phyloP scores from a whole-genome alignment of 2,888 invertebrate species.

The Drosophila leonis region DNA sequence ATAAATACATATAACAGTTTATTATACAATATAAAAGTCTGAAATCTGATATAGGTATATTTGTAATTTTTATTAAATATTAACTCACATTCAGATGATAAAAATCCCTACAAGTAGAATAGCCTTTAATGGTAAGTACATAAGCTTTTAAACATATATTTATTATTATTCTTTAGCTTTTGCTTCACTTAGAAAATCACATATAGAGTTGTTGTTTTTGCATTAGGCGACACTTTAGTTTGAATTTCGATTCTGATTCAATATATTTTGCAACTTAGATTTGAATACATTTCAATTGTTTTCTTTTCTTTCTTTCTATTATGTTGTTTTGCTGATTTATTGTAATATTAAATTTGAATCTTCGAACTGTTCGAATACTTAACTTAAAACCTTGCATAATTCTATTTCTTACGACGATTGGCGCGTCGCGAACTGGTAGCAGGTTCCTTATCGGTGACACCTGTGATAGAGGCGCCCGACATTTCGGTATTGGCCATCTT shows the following conservation, averaged over 20 bases:
- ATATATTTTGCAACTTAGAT: conserved; percentile 29
- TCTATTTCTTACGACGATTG: conserved; percentile 79
- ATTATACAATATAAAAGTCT: not conserved
- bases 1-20: no score
- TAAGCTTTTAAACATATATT: conserved; percentile 16
- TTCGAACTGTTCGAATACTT: conserved; percentile 3
- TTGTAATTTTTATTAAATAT: conserved; percentile 14
- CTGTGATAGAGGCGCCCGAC: conserved; percentile 82
- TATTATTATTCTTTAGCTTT: conserved; percentile 27
- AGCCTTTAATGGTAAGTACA: conserved; percentile 21
- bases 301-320: not conserved
- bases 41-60: not conserved
- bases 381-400: not conserved
- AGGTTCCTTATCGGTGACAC: conserved; percentile 77
- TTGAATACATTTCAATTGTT: conserved; percentile 16
- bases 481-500: conserved; percentile 84
- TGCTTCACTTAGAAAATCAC: conserved; percentile 67
- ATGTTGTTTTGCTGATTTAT: conserved; percentile 24
- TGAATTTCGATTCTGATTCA: conserved; percentile 9
- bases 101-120: conserved; percentile 1
- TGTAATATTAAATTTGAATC: conserved; percentile 7
- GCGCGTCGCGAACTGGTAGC: conserved; percentile 58
- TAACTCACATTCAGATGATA: conserved; percentile 17
- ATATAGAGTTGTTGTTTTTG: conserved; percentile 55
- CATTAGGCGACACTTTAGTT: not conserved